Percentiles rank a stretch among this genome's conserved stretches.
phyloP scores from a whole-genome alignment of 2,888 invertebrate species.

The Pediacus dermestoides region DNA sequence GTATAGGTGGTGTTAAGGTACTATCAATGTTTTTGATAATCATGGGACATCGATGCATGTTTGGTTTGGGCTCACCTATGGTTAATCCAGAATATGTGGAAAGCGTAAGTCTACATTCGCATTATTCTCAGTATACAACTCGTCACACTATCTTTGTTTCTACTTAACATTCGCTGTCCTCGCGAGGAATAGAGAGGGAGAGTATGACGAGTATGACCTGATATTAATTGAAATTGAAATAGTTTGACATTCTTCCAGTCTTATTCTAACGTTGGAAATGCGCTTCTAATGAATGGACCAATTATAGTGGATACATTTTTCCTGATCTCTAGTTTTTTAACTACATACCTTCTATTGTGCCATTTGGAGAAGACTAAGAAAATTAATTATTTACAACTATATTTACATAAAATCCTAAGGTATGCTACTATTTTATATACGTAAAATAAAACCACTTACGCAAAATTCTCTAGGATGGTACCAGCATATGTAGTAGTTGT shows the following conservation, averaged over 20 bases:
- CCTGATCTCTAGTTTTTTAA: conserved; percentile 65
- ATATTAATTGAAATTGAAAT: too few species aligned
- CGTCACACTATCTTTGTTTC: too few species aligned
- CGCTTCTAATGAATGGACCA: conserved; percentile 61
- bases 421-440: too few species aligned
- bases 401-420: conserved; percentile 65
- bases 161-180: too few species aligned
- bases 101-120: conserved; percentile 31
- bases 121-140: too few species aligned
- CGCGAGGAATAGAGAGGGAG: too few species aligned
- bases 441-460: too few species aligned
- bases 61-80: conserved; percentile 38
- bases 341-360: conserved; percentile 60
- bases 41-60: conserved; percentile 41
- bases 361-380: conserved; percentile 62
- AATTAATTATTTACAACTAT: conserved; percentile 58
- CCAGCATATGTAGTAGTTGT: conserved; percentile 69
- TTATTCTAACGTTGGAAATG: conserved; percentile 35
- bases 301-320: conserved; percentile 67
- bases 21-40: conserved; percentile 40
- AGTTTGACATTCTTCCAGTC: too few species aligned
- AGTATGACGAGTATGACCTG: too few species aligned
- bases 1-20: conserved; percentile 39
- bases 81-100: conserved; percentile 38
- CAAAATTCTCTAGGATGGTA: too few species aligned